phyloP scores from a whole-genome alignment of 2,888 invertebrate species.

The Pherbina coryleti region DNA sequence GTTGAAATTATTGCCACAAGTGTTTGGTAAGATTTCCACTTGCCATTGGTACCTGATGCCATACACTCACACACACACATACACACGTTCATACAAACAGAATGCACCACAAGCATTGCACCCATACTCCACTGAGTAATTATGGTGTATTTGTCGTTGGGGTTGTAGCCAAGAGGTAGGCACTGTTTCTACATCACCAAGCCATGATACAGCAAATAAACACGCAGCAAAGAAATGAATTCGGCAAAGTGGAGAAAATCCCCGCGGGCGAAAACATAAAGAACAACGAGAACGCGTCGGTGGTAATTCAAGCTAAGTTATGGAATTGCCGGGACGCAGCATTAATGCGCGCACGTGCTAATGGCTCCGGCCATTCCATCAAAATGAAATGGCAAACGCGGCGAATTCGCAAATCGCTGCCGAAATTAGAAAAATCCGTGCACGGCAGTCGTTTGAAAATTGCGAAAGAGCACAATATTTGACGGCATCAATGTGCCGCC shows the following conservation, averaged over 20 bases:
- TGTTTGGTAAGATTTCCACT: constrained; percentile 11
- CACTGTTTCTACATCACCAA: background rate
- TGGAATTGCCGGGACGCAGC: constrained; percentile 51
- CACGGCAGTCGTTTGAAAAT: constrained; percentile 24
- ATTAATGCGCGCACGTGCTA: constrained; percentile 69
- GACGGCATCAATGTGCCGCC: background rate
- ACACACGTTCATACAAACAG: no score
- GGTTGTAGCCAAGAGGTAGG: no score
- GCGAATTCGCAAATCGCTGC: constrained; percentile 23
- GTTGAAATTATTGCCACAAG: background rate
- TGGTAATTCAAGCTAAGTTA: constrained; percentile 65
- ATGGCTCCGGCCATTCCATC: constrained; percentile 59
- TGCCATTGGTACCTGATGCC: constrained; percentile 9
- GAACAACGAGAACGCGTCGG: constrained; percentile 33
- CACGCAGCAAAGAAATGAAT: constrained; percentile 37
- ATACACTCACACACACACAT: background rate
- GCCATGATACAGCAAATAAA: constrained; percentile 14
- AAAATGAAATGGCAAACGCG: constrained; percentile 20
- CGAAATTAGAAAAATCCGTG: constrained; percentile 46
- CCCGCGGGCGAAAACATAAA: constrained; percentile 32
- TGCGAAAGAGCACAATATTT: background rate
- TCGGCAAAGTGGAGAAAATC: constrained; percentile 36
- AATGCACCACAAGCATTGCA: no score
- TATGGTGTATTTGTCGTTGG: no score
- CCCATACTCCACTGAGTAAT: no score